phyloP scores from a whole-genome alignment of 1,140 invertebrate species.

The Idris sp. region DNA sequence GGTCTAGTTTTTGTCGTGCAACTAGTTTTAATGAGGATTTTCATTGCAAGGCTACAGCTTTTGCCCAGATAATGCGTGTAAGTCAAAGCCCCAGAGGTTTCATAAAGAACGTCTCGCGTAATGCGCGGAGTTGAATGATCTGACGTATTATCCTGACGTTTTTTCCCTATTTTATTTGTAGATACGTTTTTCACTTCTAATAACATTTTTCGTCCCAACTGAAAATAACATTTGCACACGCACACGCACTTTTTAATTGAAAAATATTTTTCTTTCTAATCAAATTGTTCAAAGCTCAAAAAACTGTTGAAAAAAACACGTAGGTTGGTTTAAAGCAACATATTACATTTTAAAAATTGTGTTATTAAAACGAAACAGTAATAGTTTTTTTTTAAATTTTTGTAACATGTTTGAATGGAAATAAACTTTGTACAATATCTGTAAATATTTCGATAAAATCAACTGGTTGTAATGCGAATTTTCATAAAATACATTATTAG shows the following conservation, averaged over 20 bases:
- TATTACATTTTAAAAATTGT: too few relatives aligned
- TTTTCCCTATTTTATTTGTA: conserved; percentile 23
- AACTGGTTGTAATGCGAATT: conserved; percentile 22
- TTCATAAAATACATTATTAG: conserved; percentile 16
- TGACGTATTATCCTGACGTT: conserved; percentile 19
- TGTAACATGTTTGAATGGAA: too few relatives aligned
- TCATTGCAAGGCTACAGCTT: conserved; percentile 65
- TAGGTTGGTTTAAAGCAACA: too few relatives aligned
- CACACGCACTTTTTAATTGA: too few relatives aligned
- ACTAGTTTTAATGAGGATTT: conserved; percentile 71
- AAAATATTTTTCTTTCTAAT: too few relatives aligned
- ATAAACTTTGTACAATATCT: too few relatives aligned
- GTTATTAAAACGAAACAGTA: too few relatives aligned
- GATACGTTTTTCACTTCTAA: conserved; percentile 16
- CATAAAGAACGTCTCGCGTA: conserved; percentile 45
- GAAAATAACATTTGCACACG: too few relatives aligned
- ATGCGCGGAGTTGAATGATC: conserved; percentile 45
- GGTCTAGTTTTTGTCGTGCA: conserved; percentile 71
- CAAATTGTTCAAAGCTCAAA: too few relatives aligned
- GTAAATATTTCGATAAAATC: not conserved
- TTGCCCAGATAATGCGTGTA: conserved; percentile 28
- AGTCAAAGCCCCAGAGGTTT: conserved; percentile 31
- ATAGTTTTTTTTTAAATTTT: too few relatives aligned
- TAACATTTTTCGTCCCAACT: conserved; percentile 19
- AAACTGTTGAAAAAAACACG: too few relatives aligned